phyloP scores from a whole-genome alignment of 2,888 invertebrate genomes.

The Acutogordius australiensis region DNA sequence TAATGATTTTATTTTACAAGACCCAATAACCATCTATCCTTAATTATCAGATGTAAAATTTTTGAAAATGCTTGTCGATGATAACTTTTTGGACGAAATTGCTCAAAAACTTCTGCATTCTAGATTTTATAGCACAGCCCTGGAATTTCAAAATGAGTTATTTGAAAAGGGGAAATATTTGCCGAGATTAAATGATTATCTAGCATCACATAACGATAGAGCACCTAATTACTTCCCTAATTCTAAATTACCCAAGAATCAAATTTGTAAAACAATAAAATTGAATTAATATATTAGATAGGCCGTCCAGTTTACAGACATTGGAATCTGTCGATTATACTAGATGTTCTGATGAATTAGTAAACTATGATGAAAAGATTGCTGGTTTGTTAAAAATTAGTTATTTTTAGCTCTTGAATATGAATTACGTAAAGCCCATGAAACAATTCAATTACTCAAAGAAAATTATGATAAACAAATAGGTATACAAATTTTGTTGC shows the following conservation, averaged over 20 bases:
- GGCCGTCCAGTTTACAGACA: conserved; percentile 49
- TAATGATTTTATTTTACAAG: too few species aligned
- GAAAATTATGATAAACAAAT: conserved; percentile 33
- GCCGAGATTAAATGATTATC: conserved; percentile 2
- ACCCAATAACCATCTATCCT: not conserved
- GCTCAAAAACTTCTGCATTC: conserved; percentile 9
- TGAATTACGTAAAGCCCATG: conserved; percentile 52
- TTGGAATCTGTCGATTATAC: conserved; percentile 53
- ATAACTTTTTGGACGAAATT: not conserved
- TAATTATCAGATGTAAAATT: not conserved
- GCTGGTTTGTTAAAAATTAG: conserved; percentile 26
- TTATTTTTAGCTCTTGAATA: conserved; percentile 39
- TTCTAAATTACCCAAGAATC: too few species aligned
- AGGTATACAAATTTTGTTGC: too few species aligned
- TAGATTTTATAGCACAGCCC: not conserved
- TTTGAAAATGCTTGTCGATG: not conserved
- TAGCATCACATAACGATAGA: not conserved
- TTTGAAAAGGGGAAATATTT: not conserved
- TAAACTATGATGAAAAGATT: conserved; percentile 41
- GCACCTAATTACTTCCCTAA: too few species aligned
- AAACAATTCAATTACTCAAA: conserved; percentile 48
- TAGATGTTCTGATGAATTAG: conserved; percentile 55
- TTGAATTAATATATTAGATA: conserved; percentile 17
- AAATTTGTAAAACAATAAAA: too few species aligned
- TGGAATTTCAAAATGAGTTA: conserved; percentile 8